Evolutionary conservation across 2,888 invertebrate species (phyloP).

Genomic region (Tetropium fuscum): DNA sequence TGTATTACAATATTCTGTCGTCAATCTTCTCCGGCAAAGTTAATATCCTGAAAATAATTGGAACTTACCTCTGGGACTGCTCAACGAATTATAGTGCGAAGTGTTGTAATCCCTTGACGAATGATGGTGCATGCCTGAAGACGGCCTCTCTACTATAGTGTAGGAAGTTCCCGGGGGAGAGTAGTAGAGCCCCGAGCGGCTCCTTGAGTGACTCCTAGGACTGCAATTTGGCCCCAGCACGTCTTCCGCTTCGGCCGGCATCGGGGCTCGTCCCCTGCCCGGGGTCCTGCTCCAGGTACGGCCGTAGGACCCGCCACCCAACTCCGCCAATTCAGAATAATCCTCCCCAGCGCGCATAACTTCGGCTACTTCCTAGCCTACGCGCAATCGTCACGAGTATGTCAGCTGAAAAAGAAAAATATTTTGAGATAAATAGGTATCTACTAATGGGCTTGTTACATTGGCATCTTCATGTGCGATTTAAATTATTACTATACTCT

Average conservation of each 20-base stretch:
- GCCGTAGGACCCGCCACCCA: constrained; percentile 59
- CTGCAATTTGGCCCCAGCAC: constrained; percentile 69
- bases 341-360: constrained; percentile 63
- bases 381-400: constrained; percentile 62
- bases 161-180: constrained; percentile 91
- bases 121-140: constrained; percentile 74
- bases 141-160: constrained; percentile 87
- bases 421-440: background rate
- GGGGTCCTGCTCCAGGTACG: constrained; percentile 57
- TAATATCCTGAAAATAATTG: no score
- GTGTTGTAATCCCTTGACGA: constrained; percentile 53
- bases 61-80: constrained; percentile 59
- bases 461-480: no score
- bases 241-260: constrained; percentile 71
- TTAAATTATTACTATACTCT: no score
- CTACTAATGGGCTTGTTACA: no score
- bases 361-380: constrained; percentile 55
- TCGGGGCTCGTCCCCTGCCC: constrained; percentile 72
- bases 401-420: constrained; percentile 55
- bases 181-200: constrained; percentile 81
- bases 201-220: constrained; percentile 64
- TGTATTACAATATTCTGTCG: no score
- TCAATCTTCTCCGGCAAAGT: no score
- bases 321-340: constrained; percentile 65
- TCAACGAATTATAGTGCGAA: constrained; percentile 67